phyloP scores from a whole-genome alignment of 2,888 invertebrate species.

The Troides helena region DNA sequence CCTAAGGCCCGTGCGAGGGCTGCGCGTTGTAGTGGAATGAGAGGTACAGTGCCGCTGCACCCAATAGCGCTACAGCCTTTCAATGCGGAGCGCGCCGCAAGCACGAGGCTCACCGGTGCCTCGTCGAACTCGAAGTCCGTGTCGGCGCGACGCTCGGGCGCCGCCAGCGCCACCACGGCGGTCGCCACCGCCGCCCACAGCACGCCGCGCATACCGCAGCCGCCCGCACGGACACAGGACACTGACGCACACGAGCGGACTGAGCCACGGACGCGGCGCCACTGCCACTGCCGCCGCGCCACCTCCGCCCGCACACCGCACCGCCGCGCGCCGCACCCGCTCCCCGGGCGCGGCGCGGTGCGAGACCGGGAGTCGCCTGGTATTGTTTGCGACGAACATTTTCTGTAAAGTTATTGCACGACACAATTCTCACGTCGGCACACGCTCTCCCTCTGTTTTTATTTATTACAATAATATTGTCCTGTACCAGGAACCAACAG shows the following conservation, averaged over 20 bases:
- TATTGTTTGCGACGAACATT: too few species aligned
- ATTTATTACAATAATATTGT: too few species aligned
- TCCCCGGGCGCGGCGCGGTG: neutral
- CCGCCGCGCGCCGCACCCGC: constrained; percentile 11
- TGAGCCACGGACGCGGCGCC: constrained; percentile 29
- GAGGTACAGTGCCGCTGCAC: too few species aligned
- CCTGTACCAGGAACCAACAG: too few species aligned
- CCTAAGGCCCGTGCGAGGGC: too few species aligned
- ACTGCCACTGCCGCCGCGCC: constrained; percentile 22
- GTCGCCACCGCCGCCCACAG: constrained; percentile 40
- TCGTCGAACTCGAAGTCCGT: constrained; percentile 75
- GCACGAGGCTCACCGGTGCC: constrained; percentile 52
- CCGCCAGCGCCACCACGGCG: constrained; percentile 47
- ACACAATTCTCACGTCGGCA: too few species aligned
- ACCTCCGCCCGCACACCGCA: constrained; percentile 29
- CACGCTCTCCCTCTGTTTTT: too few species aligned
- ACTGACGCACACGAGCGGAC: constrained; percentile 31
- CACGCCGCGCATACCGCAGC: constrained; percentile 33
- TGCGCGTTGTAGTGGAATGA: too few species aligned
- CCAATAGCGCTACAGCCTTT: too few species aligned
- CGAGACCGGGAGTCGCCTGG: neutral
- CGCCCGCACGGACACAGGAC: constrained; percentile 29
- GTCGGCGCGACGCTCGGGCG: constrained; percentile 50
- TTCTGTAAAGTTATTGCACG: too few species aligned
- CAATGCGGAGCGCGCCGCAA: neutral